Percentiles rank a stretch among this genome's conserved stretches.
phyloP scores from a whole-genome alignment of 2,113 vertebrate genomes.

The Otis tarda region DNA sequence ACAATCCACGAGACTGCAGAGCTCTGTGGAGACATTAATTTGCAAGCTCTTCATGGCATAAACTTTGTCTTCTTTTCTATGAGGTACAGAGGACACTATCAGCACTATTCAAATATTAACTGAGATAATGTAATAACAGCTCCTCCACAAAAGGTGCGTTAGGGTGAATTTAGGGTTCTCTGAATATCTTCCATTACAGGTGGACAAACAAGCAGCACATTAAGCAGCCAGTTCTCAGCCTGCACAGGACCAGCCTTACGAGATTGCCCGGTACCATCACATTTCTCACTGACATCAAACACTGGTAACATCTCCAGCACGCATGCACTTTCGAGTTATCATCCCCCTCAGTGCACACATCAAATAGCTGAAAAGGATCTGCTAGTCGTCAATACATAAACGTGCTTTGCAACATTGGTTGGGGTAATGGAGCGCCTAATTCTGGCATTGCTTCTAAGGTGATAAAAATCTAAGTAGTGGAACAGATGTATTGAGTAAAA shows the following conservation, averaged over 20 bases:
- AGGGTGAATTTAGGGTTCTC: neutral
- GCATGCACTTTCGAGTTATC: neutral
- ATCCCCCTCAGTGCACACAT: neutral
- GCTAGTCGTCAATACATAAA: neutral
- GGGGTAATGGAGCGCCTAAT: neutral
- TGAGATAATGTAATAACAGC: neutral
- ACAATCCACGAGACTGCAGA: neutral
- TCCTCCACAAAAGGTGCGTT: neutral
- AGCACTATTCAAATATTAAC: slow-evolving; percentile 32
- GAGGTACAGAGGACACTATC: neutral
- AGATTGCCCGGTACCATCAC: neutral
- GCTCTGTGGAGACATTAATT: neutral
- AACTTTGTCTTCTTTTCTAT: neutral
- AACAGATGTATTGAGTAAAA: slow-evolving; percentile 3
- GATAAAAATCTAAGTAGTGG: slow-evolving; percentile 30
- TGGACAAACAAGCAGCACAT: neutral
- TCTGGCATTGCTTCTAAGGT: neutral
- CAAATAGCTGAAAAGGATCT: neutral
- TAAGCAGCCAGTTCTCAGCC: neutral
- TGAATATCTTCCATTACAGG: neutral
- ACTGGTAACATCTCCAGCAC: neutral
- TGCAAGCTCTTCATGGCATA: neutral
- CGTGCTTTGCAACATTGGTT: neutral
- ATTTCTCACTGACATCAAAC: neutral
- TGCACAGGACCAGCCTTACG: neutral